Evolutionary conservation across 2,888 invertebrate genomes (phyloP).

Genomic region (Troides helena): DNA sequence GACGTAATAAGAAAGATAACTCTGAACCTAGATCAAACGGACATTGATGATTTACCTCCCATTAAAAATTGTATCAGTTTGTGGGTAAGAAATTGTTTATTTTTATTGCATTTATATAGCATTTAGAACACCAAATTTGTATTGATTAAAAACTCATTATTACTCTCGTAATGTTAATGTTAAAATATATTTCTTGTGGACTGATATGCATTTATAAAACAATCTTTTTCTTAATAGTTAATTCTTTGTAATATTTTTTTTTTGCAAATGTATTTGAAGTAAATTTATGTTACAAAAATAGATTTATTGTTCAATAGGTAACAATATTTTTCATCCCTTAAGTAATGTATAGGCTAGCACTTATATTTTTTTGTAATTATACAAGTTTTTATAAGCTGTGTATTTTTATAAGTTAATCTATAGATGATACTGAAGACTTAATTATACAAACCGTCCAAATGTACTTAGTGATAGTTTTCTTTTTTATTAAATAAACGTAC

Average conservation of each 20-base stretch:
- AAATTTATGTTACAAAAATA: too few species aligned
- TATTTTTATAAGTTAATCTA: too few species aligned
- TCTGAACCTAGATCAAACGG: conserved; percentile 53
- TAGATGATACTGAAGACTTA: too few species aligned
- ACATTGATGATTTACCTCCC: conserved; percentile 20
- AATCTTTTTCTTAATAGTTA: too few species aligned
- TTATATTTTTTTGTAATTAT: too few species aligned
- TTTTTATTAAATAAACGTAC: background rate
- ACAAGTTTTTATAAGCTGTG: too few species aligned
- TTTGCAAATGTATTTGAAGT: too few species aligned
- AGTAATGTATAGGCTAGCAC: too few species aligned
- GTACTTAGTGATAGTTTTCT: conserved; percentile 1
- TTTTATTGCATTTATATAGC: too few species aligned
- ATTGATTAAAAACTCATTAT: background rate
- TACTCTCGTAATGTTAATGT: background rate
- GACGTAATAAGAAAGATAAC: conserved; percentile 86
- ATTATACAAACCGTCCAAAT: background rate
- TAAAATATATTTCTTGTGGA: background rate
- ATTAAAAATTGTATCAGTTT: background rate
- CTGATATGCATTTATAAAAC: conserved; percentile 15
- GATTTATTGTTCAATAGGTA: too few species aligned
- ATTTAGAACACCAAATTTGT: background rate
- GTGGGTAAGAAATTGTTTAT: background rate
- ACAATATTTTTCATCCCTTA: too few species aligned
- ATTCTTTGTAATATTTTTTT: too few species aligned